A percentile compares a stretch with the other conserved stretches of the same genome.
Evolutionary conservation across 2,797 vertebrate genomes (phyloP).

Genomic region (Trichosurus vulpecula): DNA sequence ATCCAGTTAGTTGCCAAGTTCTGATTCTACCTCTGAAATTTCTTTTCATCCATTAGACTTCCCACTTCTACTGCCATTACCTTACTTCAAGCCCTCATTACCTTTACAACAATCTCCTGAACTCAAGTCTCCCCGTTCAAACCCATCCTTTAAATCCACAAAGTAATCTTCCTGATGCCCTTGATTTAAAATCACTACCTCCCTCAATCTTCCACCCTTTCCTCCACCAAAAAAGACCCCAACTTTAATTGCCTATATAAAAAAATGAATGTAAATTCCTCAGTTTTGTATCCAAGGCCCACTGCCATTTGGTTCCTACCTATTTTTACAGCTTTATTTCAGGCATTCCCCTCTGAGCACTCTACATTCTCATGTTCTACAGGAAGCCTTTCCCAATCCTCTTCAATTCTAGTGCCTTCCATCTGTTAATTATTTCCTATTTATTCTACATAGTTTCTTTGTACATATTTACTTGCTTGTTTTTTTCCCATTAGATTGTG

Average conservation of each 20-base stretch:
- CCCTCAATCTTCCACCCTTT: background rate
- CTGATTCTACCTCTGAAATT: background rate
- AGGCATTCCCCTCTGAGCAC: background rate
- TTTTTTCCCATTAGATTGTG: background rate
- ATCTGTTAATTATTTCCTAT: background rate
- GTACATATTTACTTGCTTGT: background rate
- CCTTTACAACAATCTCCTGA: background rate
- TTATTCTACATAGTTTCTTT: background rate
- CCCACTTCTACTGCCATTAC: background rate
- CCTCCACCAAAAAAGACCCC: background rate
- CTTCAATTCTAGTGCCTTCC: background rate
- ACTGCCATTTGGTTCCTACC: background rate
- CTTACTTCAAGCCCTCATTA: background rate
- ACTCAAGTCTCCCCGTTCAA: background rate
- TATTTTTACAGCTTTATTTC: background rate
- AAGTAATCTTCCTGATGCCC: background rate
- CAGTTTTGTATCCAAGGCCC: background rate
- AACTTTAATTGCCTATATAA: background rate
- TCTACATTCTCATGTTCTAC: background rate
- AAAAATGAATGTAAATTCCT: background rate
- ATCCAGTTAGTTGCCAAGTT: background rate
- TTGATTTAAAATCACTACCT: background rate
- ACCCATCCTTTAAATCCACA: background rate
- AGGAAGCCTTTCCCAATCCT: background rate
- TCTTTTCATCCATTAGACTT: background rate